Evolutionary conservation across 2,797 vertebrate species (phyloP).

Genomic region (Etheostoma nigrum): DNA sequence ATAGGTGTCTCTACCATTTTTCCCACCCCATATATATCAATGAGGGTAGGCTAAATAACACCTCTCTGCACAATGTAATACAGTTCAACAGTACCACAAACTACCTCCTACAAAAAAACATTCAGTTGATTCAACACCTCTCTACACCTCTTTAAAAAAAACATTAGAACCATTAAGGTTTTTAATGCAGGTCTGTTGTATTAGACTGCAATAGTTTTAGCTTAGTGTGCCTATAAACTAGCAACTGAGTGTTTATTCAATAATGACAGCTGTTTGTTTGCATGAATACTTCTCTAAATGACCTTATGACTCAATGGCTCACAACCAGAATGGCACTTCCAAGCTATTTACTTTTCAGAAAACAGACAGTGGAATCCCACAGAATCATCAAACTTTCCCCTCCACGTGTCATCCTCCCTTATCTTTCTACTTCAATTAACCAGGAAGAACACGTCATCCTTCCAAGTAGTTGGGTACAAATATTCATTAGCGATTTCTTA

Average conservation of each 20-base stretch:
- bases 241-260: not conserved
- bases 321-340: constrained; percentile 34
- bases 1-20: not conserved
- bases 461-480: constrained; percentile 55
- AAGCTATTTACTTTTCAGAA: constrained; percentile 38
- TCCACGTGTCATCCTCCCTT: constrained; percentile 42
- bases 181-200: not conserved
- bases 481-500: constrained; percentile 45
- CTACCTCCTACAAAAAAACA: not conserved
- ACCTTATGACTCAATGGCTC: constrained; percentile 19
- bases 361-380: constrained; percentile 33
- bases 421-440: constrained; percentile 43
- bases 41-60: not conserved
- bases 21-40: not conserved
- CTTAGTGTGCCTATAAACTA: not conserved
- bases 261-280: not conserved
- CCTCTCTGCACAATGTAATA: not conserved
- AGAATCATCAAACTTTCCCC: constrained; percentile 49
- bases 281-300: constrained; percentile 31
- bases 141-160: too few species aligned
- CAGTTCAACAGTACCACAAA: not conserved
- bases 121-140: too few species aligned
- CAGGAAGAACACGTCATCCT: constrained; percentile 59
- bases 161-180: not conserved
- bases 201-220: not conserved